A percentile compares a stretch with the other conserved stretches of the same genome.
phyloP scores from a whole-genome alignment of 2,888 invertebrate species.

The Endotricha flammealis region DNA sequence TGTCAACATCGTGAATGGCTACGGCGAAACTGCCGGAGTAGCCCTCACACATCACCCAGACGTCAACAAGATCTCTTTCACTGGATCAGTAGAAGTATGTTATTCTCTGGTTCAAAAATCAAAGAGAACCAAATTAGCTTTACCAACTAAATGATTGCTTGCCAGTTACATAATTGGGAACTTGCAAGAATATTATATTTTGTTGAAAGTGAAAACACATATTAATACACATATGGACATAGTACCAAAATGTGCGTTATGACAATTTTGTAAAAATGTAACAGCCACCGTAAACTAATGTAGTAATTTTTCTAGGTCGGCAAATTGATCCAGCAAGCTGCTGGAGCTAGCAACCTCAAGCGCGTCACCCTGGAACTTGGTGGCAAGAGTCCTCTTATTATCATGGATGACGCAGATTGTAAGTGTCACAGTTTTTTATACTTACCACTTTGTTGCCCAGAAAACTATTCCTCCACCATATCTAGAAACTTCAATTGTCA shows the following conservation, averaged over 20 bases:
- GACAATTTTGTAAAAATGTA: too few relatives aligned
- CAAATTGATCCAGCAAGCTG: conserved; percentile 80
- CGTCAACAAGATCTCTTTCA: conserved; percentile 92
- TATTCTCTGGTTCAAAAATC: neutral
- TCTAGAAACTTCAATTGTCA: too few relatives aligned
- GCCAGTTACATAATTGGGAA: too few relatives aligned
- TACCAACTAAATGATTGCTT: too few relatives aligned
- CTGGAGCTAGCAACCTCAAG: conserved; percentile 88
- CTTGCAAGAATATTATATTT: neutral
- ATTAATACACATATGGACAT: too few relatives aligned
- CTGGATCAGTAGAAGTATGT: conserved; percentile 54
- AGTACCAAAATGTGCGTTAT: too few relatives aligned
- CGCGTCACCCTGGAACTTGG: conserved; percentile 90
- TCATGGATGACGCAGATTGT: conserved; percentile 88
- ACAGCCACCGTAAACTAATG: neutral
- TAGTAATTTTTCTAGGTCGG: conserved; percentile 59
- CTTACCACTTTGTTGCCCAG: too few relatives aligned
- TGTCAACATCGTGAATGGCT: conserved; percentile 92
- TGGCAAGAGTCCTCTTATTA: conserved; percentile 91
- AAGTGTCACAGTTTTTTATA: too few relatives aligned
- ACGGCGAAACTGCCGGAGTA: conserved; percentile 85
- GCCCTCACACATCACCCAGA: conserved; percentile 83
- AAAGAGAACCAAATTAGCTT: neutral
- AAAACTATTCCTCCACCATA: too few relatives aligned
- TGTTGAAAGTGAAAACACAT: too few relatives aligned